phyloP scores from a whole-genome alignment of 2,888 invertebrate species.

The Alentia gelatinosa region DNA sequence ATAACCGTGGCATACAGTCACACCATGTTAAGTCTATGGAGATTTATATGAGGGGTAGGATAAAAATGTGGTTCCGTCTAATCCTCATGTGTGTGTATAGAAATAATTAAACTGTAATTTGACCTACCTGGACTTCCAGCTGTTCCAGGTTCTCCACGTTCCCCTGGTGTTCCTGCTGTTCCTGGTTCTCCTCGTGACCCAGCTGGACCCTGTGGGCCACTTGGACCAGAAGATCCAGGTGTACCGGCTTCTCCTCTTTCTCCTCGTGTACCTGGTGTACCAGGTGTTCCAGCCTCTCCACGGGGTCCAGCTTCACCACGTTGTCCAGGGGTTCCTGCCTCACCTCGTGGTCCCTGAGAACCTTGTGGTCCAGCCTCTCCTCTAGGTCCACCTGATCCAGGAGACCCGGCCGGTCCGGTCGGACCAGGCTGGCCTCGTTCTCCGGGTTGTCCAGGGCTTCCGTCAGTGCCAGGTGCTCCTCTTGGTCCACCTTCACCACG shows the following conservation, averaged over 20 bases:
- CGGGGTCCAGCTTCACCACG: not conserved
- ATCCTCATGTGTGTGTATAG: no score
- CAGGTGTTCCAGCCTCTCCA: conserved; percentile 11
- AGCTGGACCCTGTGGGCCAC: conserved; percentile 34
- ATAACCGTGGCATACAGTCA: not conserved
- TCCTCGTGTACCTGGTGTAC: not conserved
- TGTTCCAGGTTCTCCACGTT: conserved; percentile 60
- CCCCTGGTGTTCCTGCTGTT: conserved; percentile 56
- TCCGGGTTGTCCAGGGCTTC: conserved; percentile 59
- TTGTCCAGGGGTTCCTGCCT: conserved; percentile 56
- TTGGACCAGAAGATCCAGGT: not conserved
- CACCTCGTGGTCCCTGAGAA: conserved; percentile 16
- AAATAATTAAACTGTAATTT: no score
- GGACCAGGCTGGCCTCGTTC: conserved; percentile 38
- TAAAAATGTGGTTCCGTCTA: no score
- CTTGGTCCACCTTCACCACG: not conserved
- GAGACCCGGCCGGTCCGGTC: conserved; percentile 53
- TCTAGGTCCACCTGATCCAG: conserved; percentile 33
- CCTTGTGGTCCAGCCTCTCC: conserved; percentile 33
- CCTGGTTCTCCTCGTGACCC: conserved; percentile 55
- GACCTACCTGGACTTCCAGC: conserved; percentile 61
- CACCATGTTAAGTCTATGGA: not conserved
- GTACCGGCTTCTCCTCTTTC: conserved; percentile 18
- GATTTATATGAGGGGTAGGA: not conserved
- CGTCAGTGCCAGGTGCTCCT: conserved; percentile 48